Conservation (phyloP, 2,797 vertebrate species). For the Mormyrops boulengeri region DNA sequence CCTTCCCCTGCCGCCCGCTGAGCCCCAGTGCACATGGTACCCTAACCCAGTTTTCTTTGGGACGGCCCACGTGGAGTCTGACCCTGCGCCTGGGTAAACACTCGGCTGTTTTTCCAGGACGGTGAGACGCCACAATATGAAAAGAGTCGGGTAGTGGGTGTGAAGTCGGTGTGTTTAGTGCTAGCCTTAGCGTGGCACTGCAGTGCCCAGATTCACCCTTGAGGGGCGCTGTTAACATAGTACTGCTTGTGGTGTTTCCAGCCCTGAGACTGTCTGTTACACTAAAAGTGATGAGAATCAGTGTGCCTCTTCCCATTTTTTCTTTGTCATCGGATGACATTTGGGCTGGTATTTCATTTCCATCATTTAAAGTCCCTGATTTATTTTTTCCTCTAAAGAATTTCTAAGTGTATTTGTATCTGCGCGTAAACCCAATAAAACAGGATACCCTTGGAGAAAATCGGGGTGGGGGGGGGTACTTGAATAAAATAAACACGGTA, state of each 20-base stretch:
- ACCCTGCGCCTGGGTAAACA: not conserved
- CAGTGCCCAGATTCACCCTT: not conserved
- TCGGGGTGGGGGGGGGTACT: not conserved
- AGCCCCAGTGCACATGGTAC: not conserved
- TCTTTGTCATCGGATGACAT: not conserved
- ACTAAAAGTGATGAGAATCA: not conserved
- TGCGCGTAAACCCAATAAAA: not conserved
- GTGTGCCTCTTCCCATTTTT: not conserved
- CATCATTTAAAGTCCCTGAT: not conserved
- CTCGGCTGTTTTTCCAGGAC: not conserved
- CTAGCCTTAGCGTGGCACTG: not conserved
- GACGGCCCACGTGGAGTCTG: not conserved
- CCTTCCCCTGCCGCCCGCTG: not conserved
- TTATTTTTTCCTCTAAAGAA: not conserved
- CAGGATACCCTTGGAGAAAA: not conserved
- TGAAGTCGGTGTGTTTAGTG: not conserved
- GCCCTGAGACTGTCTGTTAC: not conserved
- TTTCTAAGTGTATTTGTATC: not conserved
- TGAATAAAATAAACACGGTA: conserved; percentile 17
- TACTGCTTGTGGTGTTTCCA: not conserved
- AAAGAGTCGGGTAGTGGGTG: not conserved
- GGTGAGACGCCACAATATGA: not conserved
- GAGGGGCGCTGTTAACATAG: conserved; percentile 30
- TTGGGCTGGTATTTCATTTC: not conserved
- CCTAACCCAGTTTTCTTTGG: not conserved